Percentiles rank a stretch among this genome's conserved stretches.
phyloP scores from a whole-genome alignment of 2,113 vertebrate genomes.

The Nothocercus nigrocapillus region DNA sequence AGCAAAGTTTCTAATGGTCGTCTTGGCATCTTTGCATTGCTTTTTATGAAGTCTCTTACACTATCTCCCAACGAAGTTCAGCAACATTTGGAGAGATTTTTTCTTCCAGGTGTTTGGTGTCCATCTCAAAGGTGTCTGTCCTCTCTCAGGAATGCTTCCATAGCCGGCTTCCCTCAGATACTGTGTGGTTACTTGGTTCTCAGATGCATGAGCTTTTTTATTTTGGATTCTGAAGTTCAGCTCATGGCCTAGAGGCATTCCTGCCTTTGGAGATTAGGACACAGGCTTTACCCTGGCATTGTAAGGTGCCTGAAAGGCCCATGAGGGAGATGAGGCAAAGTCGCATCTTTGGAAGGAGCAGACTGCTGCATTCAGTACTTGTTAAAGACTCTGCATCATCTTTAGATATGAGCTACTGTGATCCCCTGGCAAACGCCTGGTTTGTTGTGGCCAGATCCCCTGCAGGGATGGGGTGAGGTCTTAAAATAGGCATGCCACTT shows the following conservation, averaged over 20 bases:
- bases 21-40: not conserved
- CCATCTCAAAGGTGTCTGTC: not conserved
- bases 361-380: not conserved
- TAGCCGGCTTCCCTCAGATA: not conserved
- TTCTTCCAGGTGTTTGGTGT: not conserved
- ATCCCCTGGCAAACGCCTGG: not conserved
- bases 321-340: too few relatives aligned
- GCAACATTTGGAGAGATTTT: not conserved
- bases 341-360: not conserved
- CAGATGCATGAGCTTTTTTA: not conserved
- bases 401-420: accelerated
- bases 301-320: not conserved
- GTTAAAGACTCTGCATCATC: not conserved
- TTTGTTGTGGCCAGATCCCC: not conserved
- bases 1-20: not conserved
- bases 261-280: not conserved
- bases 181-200: not conserved
- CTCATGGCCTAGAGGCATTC: not conserved
- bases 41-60: accelerated
- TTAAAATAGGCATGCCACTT: not conserved
- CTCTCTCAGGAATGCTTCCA: not conserved
- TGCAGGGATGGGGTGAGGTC: not conserved
- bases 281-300: not conserved
- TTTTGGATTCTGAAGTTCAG: not conserved
- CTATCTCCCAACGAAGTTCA: not conserved